Evolutionary conservation across 2,888 invertebrate genomes (phyloP), one percentile per base, ranked within the genome.

Genomic region (Camponotus fellah): DNA sequence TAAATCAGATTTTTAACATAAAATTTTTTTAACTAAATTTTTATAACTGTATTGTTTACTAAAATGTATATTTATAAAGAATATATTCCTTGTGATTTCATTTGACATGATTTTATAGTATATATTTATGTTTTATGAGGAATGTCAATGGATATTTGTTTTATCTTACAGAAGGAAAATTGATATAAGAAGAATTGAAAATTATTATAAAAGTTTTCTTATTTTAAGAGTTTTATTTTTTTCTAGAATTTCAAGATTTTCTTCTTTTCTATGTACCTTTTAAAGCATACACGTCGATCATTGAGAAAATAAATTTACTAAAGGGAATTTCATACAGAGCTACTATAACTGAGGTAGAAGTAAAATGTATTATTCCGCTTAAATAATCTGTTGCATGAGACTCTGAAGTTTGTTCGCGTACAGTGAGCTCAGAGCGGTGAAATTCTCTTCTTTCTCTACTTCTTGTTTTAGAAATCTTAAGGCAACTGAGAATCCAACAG

Each of bases 401-500:
- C 62, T 72, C 34, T 2, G 46, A 71, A 71, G 46, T 80, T 72
- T 10, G 69, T 62, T 82, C 12, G 65, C 14, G 17, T 53, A n/a
- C 17, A 74, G 9, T 6, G 26, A 26, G 1, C 26, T 26, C 26
- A 26, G 46, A 79, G 49, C 40, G 26, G 26, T 2, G 26, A 68
- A 65, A 65, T 49, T 71, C 43, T 21, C n/a, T 14, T 58, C 40
- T 66, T 32, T 72, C 8, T 53, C 12, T 26, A n/a, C 2, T 26
- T 53, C 69, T 26, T 64, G 37, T 86, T 87, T 43, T 90, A 95
- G 95, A 58, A 88, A 88, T 79, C 76, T 92, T 26, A 93, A 92
- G 71, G 92, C 96, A 0, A 94, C 95, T 46, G 96, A 96, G 90
- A 96, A 95, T 91, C 90, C 94, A 32, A 87, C 92, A 5, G 96